Percentiles rank a stretch among this genome's conserved stretches.
Evolutionary conservation across 2,797 vertebrate species (phyloP).

Genomic region (Sebastes oblongus): DNA sequence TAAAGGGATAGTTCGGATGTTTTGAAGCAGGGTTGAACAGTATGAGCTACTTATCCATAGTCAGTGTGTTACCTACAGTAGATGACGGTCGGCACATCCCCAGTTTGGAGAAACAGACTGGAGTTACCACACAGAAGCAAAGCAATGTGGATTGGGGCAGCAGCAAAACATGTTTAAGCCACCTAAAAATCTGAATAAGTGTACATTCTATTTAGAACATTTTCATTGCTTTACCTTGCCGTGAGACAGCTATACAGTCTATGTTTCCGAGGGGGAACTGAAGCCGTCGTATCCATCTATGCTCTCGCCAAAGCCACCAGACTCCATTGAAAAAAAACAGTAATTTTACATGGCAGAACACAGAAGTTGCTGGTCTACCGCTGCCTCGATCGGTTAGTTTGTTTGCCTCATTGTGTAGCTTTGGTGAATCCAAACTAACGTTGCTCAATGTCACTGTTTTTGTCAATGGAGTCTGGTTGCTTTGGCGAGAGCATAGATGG

Average conservation of each 20-base stretch:
- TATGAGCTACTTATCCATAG: too few species aligned
- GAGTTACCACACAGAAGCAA: background rate
- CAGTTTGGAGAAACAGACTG: background rate
- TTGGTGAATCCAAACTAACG: background rate
- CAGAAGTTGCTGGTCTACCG: too few species aligned
- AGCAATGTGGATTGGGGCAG: background rate
- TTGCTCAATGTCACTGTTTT: background rate
- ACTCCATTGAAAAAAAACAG: background rate
- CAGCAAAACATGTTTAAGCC: background rate
- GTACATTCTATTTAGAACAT: rapidly evolving
- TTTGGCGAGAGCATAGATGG: background rate
- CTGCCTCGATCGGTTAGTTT: background rate
- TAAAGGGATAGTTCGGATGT: background rate
- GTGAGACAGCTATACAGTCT: background rate
- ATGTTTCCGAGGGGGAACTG: background rate
- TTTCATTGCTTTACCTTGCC: background rate
- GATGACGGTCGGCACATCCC: too few species aligned
- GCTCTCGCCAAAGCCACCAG: background rate
- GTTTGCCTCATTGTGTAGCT: too few species aligned
- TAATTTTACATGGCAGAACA: background rate
- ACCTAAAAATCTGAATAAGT: background rate
- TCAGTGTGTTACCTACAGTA: too few species aligned
- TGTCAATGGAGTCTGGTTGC: background rate
- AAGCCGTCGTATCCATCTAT: background rate
- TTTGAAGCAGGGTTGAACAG: too few species aligned